These are phyloP conservation scores for Agapetus fuscipes DNA, from an alignment of 2,888 invertebrate genomes.

Conservation along the genomic window DNA sequence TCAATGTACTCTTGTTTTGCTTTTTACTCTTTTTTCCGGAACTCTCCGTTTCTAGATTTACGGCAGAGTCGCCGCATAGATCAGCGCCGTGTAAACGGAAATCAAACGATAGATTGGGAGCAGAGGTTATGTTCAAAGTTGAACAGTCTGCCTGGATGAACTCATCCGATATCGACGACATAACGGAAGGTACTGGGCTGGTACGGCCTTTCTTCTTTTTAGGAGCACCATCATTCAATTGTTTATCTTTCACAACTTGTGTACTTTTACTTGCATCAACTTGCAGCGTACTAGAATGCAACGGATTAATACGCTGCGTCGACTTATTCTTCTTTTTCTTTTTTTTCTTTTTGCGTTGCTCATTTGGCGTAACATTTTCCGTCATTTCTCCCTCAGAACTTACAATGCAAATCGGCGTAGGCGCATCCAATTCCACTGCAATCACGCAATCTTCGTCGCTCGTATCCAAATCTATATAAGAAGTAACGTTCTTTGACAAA, in stretches of 20 bases:
- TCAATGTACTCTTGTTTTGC: slow-evolving; percentile 22
- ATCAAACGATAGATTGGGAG: slow-evolving; percentile 28
- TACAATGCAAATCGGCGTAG: slow-evolving; percentile 41
- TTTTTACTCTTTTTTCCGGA: slow-evolving; percentile 29
- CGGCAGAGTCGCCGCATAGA: slow-evolving; percentile 30
- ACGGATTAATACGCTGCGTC: no score
- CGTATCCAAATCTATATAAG: slow-evolving; percentile 10
- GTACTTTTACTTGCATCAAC: no score
- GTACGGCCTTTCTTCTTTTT: slow-evolving; percentile 20
- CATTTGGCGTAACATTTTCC: background rate
- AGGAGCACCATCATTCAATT: background rate
- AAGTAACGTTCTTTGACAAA: background rate
- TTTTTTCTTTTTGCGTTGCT: background rate
- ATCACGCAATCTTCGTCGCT: slow-evolving; percentile 41
- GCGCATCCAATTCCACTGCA: slow-evolving; percentile 36
- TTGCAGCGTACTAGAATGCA: no score
- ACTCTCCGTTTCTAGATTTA: slow-evolving; percentile 2
- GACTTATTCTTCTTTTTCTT: background rate
- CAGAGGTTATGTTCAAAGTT: slow-evolving; percentile 41
- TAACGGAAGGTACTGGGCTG: slow-evolving; percentile 41
- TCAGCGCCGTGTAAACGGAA: slow-evolving; percentile 43
- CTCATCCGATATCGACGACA: slow-evolving; percentile 43
- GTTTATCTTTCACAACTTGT: no score
- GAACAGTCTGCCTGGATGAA: slow-evolving; percentile 42
- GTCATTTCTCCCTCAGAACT: slow-evolving; percentile 35